These are phyloP conservation scores for Odontomachus brunneus DNA, from an alignment of 1,140 invertebrate species.

Conservation along the genomic window DNA sequence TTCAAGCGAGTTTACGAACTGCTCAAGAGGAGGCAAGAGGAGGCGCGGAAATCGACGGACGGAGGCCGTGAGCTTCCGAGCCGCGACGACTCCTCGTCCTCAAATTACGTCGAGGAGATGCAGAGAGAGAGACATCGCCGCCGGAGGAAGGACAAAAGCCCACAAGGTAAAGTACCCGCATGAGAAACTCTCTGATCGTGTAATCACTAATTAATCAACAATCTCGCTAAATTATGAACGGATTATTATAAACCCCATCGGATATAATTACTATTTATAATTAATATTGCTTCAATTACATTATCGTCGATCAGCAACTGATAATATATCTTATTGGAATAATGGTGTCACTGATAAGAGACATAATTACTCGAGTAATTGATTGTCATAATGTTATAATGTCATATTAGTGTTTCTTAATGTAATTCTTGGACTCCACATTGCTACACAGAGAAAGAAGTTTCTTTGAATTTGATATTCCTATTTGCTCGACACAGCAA, in stretches of 20 bases:
- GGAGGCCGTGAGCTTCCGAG: constrained; percentile 26
- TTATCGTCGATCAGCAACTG: background rate
- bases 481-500: no score
- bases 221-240: background rate
- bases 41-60: constrained; percentile 59
- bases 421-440: no score
- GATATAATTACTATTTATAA: background rate
- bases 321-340: background rate
- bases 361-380: background rate
- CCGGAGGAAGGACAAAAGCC: constrained; percentile 71
- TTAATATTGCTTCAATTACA: background rate
- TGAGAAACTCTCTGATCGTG: background rate
- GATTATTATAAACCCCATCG: background rate
- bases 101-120: constrained; percentile 71
- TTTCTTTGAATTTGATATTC: no score
- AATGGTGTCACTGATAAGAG: background rate
- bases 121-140: constrained; percentile 68
- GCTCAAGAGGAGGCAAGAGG: constrained; percentile 76
- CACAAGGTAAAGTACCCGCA: constrained; percentile 72
- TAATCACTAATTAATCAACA: background rate
- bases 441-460: no score
- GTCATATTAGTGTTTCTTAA: background rate
- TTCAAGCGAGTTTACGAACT: constrained; percentile 82
- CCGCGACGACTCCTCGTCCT: constrained; percentile 74
- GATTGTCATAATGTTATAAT: background rate